Percentiles rank a stretch among this genome's conserved stretches.
phyloP scores from a whole-genome alignment of 92 coral and sea anemone genomes.

The Parazoanthus swiftii region DNA sequence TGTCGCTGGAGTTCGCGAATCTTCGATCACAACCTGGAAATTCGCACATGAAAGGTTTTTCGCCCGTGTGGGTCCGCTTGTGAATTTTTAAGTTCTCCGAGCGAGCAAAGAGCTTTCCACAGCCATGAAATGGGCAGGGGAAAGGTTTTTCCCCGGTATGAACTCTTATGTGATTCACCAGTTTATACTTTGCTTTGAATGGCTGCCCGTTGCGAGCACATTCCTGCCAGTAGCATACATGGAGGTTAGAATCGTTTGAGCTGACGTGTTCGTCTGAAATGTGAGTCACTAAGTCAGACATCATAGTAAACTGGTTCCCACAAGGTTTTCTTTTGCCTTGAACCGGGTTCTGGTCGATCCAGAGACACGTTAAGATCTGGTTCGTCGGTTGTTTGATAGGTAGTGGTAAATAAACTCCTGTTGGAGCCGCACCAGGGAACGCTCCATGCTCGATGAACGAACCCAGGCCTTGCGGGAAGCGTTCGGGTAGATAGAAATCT shows the following conservation, averaged over 20 bases:
- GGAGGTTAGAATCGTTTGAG: constrained; percentile 87
- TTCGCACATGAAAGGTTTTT: constrained; percentile 96
- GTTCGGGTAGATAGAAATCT: constrained; percentile 75
- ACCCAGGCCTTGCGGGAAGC: constrained; percentile 81
- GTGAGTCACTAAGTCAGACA: constrained; percentile 95
- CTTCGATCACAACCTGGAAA: constrained; percentile 97
- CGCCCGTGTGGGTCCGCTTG: constrained; percentile 97
- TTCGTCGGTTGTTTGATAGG: constrained; percentile 89
- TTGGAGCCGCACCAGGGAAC: constrained; percentile 79
- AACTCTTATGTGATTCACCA: constrained; percentile 96
- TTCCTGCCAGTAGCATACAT: constrained; percentile 97
- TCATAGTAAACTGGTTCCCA: constrained; percentile 90
- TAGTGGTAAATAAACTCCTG: constrained; percentile 78
- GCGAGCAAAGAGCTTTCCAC: constrained; percentile 98
- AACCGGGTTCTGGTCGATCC: constrained; percentile 93
- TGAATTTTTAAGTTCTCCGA: constrained; percentile 98
- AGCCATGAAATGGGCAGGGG: constrained; percentile 94
- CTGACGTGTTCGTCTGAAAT: constrained; percentile 98
- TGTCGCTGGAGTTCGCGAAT: constrained; percentile 98
- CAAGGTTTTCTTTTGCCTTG: constrained; percentile 93
- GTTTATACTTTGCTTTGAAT: constrained; percentile 98
- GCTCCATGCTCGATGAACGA: constrained; percentile 81
- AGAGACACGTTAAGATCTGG: constrained; percentile 94
- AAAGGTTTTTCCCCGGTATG: constrained; percentile 99
- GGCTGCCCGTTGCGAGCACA: constrained; percentile 91